Conservation (phyloP, 1,140 invertebrate species). For the Bicyclus anynana region DNA sequence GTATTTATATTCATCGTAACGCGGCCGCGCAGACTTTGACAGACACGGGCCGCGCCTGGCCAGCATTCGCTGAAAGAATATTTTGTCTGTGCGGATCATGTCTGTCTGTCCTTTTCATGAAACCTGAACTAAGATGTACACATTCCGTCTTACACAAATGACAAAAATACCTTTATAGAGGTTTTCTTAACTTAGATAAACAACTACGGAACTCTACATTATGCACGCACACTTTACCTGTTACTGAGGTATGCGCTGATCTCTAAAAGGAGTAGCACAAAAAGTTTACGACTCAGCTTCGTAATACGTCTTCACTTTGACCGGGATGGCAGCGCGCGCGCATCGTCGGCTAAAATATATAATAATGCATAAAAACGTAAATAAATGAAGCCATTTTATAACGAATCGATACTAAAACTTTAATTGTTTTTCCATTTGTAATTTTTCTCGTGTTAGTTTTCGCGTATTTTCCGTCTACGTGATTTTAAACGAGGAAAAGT, state of each 20-base stretch:
- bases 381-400: not conserved
- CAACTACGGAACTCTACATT: no score
- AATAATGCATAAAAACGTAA: not conserved
- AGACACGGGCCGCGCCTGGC: no score
- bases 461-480: no score
- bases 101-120: no score
- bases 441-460: not conserved
- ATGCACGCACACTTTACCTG: not conserved
- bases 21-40: no score
- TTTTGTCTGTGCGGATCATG: no score
- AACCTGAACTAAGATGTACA: no score
- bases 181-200: no score
- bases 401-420: not conserved
- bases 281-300: slow-evolving; percentile 29
- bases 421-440: not conserved
- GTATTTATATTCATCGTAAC: no score
- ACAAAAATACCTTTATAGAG: no score
- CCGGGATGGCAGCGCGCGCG: slow-evolving; percentile 26
- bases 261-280: slow-evolving; percentile 47
- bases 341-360: not conserved
- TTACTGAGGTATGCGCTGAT: not conserved
- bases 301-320: slow-evolving; percentile 31
- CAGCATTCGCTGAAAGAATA: no score
- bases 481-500: not conserved
- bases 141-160: no score